These are phyloP conservation scores for Jacana jacana DNA, from an alignment of 2,113 vertebrate species.

Conservation along the genomic window DNA sequence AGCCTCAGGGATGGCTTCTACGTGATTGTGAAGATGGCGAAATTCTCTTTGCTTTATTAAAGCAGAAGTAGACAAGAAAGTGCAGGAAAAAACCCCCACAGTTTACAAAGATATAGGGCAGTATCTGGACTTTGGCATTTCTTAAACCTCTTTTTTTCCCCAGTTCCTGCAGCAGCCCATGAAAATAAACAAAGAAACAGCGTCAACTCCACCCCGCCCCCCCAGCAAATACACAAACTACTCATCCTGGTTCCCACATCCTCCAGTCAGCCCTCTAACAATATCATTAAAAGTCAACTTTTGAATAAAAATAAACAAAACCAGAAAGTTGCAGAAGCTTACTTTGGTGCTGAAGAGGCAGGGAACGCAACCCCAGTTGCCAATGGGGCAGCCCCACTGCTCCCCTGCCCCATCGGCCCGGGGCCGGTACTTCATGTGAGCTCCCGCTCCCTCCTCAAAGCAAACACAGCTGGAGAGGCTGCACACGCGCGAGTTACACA, in stretches of 20 bases:
- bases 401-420: too few species aligned
- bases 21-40: background rate
- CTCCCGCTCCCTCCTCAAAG: background rate
- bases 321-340: background rate
- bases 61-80: constrained; percentile 52
- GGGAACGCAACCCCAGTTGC: background rate
- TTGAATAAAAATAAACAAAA: background rate
- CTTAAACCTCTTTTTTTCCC: background rate
- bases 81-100: background rate
- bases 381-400: background rate
- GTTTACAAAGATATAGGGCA: constrained; percentile 7
- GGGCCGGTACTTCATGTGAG: too few species aligned
- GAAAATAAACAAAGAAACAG: background rate
- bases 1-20: background rate
- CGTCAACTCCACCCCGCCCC: background rate
- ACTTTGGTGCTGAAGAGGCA: background rate
- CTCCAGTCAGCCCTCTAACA: background rate
- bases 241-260: background rate
- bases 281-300: background rate
- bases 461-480: accelerated
- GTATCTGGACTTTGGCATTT: constrained; percentile 42
- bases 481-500: accelerated
- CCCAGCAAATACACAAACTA: background rate
- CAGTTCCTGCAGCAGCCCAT: constrained; percentile 25
- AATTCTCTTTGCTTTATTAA: constrained; percentile 45